Evolutionary conservation across 2,888 invertebrate genomes (phyloP).

Genomic region (Drosophila villosipedis): DNA sequence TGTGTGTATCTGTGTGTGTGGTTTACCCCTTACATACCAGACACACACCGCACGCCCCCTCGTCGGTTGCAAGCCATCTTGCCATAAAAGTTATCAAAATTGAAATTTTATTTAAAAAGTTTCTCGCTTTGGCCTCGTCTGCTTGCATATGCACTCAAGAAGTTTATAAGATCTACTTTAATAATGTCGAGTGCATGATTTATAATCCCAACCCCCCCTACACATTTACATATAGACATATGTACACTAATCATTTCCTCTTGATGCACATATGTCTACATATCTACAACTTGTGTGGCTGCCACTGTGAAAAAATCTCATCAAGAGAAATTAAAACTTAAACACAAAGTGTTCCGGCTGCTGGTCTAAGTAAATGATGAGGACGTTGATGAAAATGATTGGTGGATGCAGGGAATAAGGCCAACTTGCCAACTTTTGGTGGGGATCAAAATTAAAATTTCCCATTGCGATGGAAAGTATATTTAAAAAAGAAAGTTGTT

Average conservation of each 20-base stretch:
- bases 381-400: constrained; percentile 37
- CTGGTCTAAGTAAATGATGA: constrained; percentile 52
- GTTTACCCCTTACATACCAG: background rate
- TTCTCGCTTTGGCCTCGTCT: constrained; percentile 56
- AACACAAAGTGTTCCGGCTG: constrained; percentile 54
- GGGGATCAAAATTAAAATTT: background rate
- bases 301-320: constrained; percentile 60
- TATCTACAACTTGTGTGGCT: constrained; percentile 29
- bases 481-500: background rate
- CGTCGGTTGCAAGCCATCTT: constrained; percentile 15
- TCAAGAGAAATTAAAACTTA: constrained; percentile 77
- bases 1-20: background rate
- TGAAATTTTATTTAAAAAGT: constrained; percentile 79
- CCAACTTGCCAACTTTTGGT: background rate
- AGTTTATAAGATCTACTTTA: constrained; percentile 78
- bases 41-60: background rate
- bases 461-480: background rate
- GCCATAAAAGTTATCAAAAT: constrained; percentile 79
- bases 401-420: background rate
- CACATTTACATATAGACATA: background rate
- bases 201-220: constrained; percentile 24
- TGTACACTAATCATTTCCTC: background rate
- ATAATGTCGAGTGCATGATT: constrained; percentile 80
- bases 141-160: constrained; percentile 65
- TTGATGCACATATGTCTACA: constrained; percentile 1